Evolutionary conservation across 2,113 vertebrate species (phyloP).

Genomic region (Mola mola): DNA sequence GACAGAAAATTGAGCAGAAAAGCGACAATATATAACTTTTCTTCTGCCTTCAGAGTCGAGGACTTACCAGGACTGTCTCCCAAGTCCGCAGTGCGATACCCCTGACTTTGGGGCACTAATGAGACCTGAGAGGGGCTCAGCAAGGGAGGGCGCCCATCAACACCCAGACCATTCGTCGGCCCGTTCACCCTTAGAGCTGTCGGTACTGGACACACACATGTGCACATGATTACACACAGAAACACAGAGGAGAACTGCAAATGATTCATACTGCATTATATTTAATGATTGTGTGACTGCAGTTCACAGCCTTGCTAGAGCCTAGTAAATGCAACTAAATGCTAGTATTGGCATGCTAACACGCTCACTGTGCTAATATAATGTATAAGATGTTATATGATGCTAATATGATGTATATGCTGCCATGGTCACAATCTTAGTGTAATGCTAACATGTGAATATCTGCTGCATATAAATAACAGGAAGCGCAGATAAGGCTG

Average conservation of each 20-base stretch:
- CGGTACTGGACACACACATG: conserved; percentile 76
- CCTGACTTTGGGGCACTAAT: conserved; percentile 81
- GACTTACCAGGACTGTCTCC: conserved; percentile 82
- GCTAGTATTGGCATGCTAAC: background rate
- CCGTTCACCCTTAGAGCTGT: conserved; percentile 83
- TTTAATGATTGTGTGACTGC: too few relatives aligned
- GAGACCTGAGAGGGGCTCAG: conserved; percentile 83
- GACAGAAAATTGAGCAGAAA: background rate
- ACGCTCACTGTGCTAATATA: background rate
- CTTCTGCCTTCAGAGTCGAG: background rate
- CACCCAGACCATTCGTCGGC: conserved; percentile 82
- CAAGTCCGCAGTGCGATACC: conserved; percentile 84
- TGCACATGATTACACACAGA: conserved; percentile 6
- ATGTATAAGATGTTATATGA: too few relatives aligned
- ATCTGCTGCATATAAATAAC: too few relatives aligned
- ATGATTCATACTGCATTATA: too few relatives aligned
- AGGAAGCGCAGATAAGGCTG: background rate
- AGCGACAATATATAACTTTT: background rate
- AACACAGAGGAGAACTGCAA: background rate
- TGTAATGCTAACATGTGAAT: too few relatives aligned
- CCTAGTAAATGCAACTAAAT: too few relatives aligned
- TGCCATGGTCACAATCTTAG: background rate
- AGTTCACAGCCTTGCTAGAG: too few relatives aligned
- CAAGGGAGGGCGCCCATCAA: conserved; percentile 80
- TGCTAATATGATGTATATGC: background rate